Evolutionary conservation across 2,888 invertebrate genomes (phyloP), one percentile per base, ranked within the genome.

Genomic region (Cynaeus angustus): DNA sequence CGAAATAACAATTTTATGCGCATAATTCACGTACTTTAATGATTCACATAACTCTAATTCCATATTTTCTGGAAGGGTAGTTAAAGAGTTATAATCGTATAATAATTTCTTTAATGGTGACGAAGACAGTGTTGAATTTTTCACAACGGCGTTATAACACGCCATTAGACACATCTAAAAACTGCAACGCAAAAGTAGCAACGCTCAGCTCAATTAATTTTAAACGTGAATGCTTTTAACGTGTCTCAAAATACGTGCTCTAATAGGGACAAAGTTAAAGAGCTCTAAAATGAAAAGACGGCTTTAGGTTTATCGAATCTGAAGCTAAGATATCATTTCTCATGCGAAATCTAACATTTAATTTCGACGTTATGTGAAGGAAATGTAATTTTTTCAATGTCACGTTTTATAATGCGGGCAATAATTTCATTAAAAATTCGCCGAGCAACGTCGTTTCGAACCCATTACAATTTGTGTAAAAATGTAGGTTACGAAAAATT

Each of bases 21-120:
- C 58, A 58, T 58, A 58, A 43, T 58, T 58, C 43, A 26, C 21
- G 26, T 38, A 26, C 28, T 56, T 50, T 41, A 56, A 21, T 16
- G 41, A 41, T 41, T 43, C 21, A 12, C 56, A 41, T 21, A 21
- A 26, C 43, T 41, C 43, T 21, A 3, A 16, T 21, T 56, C 28
- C 58, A 12, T 58, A 43, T 41, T 41, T 38, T 41, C 55, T 43
- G 12, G 13, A 58, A 58, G 58, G 30, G 26, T 45, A 58, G 28
- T 53, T 37, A 53, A 45, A 58, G 37, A 53, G 53, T 53, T 56
- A 38, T 38, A 56, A 41, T 26, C 10, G 16, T 28, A 28, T 58
- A 58, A 58, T 58, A 58, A 45, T 45, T 55, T 16, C 13, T 38
- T 43, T 58, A 26, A 58, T 26, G 58, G 12, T 38, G 45, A 21